Evolutionary conservation across 2,113 vertebrate genomes (phyloP), one percentile per base, ranked within the genome.

Genomic region (Mixornis gularis): DNA sequence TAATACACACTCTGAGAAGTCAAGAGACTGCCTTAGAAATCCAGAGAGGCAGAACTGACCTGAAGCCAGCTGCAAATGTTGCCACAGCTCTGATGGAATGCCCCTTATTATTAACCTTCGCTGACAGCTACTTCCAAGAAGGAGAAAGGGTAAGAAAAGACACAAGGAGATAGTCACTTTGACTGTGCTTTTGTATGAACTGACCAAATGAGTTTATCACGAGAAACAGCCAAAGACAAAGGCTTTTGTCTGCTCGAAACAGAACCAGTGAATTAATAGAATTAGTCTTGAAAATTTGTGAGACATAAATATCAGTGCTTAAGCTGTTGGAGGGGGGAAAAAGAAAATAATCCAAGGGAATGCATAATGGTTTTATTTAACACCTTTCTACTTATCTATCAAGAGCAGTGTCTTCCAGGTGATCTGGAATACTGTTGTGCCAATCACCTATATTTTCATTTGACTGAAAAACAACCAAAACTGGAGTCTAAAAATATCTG

Each of bases 61-160:
- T 51, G 69, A 86, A 85, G 94, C 72, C 88, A 95, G 32, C 60
- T 79, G 59, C 51, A 85, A 81, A 59, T 32, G 40, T 89, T 90
- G 59, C 69, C 72, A 66, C 66, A 72, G 7, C 29, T 87, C 52
- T 93, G 88, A 91, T 21, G 81, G 56, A 95, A 73, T 85, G 79
- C 77, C 62, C 87, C 79, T 76, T 87, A 73, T 92, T 62, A 80
- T 93, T 95, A 94, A 93, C 83, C 46, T 79, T 80, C 89, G 86
- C 55, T 88, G 85, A 92, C 94, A 95, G 92, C 72, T 95, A 62
- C 55, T 95, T 74, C 82, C 51, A 69, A 93, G 87, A 71, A 89
- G 62, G 59, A 92, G 81, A 76, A 88, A 69, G 12, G 19, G 17
- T 53, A 80, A 70, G 49, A 68, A 79, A 32, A 72, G 41, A 80